Evolutionary conservation across 2,113 vertebrate species (phyloP).

Genomic region (Ifrita kowaldi): DNA sequence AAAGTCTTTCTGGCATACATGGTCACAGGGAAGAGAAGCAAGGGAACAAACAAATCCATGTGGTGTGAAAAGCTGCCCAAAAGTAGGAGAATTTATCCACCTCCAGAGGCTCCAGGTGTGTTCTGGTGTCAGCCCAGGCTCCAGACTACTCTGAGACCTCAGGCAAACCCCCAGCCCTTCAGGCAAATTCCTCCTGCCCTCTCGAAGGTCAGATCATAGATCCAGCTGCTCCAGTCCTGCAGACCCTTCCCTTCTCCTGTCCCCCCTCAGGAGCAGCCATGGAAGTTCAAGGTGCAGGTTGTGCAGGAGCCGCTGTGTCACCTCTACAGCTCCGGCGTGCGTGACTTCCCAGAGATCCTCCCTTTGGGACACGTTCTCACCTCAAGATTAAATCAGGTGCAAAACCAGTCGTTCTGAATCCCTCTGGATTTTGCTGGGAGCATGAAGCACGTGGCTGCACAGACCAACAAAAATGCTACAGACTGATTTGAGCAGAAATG

Average conservation of each 20-base stretch:
- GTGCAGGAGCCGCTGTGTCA: neutral
- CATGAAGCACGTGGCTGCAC: neutral
- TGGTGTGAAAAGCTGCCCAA: neutral
- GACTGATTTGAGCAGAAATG: neutral
- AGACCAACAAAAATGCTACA: neutral
- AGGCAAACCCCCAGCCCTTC: neutral
- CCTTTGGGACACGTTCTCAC: neutral
- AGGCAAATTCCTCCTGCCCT: neutral
- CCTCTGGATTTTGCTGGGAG: neutral
- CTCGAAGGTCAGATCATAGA: neutral
- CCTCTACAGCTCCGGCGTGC: accelerated
- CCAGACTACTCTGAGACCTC: neutral
- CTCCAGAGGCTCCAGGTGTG: neutral
- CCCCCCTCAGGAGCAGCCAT: neutral
- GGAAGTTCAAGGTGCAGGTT: neutral
- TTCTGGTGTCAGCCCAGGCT: neutral
- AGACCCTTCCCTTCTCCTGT: neutral
- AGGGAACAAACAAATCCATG: accelerated
- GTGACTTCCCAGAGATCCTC: neutral
- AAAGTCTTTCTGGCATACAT: neutral
- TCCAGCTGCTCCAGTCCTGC: neutral
- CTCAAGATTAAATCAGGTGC: neutral
- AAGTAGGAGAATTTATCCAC: neutral
- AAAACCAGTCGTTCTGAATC: neutral
- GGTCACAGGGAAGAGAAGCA: neutral